phyloP scores from a whole-genome alignment of 2,888 invertebrate genomes.

The Brachycybe producta region DNA sequence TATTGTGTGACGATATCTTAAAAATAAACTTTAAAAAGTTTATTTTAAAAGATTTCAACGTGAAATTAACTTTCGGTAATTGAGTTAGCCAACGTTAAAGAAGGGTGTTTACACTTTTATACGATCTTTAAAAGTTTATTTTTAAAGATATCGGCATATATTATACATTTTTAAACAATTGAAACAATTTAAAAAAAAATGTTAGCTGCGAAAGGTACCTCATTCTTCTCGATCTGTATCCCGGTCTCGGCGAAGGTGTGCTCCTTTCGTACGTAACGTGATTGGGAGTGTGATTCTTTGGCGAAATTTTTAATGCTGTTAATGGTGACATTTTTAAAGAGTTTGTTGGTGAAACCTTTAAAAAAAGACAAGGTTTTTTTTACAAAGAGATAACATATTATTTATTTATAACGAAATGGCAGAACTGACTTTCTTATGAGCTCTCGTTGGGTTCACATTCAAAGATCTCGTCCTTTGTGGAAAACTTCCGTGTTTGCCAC shows the following conservation, averaged over 20 bases:
- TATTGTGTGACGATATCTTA: too few relatives aligned
- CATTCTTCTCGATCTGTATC: slow-evolving; percentile 35
- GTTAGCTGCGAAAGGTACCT: slow-evolving; percentile 17
- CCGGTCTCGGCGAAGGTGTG: slow-evolving; percentile 21
- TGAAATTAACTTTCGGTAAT: too few relatives aligned
- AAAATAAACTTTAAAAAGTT: too few relatives aligned
- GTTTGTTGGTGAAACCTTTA: slow-evolving; percentile 24
- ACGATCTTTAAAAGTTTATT: too few relatives aligned
- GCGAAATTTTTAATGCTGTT: slow-evolving; percentile 19
- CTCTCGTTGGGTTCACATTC: slow-evolving; percentile 41
- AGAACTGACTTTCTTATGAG: slow-evolving; percentile 9
- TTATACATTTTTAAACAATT: too few relatives aligned
- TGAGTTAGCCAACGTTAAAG: too few relatives aligned
- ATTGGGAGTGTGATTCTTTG: slow-evolving; percentile 22
- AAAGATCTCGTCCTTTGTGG: slow-evolving; percentile 42
- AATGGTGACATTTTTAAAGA: slow-evolving; percentile 21
- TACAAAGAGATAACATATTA: neutral
- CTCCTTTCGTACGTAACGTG: slow-evolving; percentile 21
- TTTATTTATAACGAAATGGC: neutral
- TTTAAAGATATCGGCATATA: too few relatives aligned
- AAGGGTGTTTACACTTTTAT: too few relatives aligned
- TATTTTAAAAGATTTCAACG: too few relatives aligned
- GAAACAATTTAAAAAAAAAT: too few relatives aligned
- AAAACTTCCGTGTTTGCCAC: slow-evolving; percentile 37
- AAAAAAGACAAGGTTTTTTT: neutral